phyloP scores from a whole-genome alignment of 2,113 vertebrate genomes.

The Rallus limicola region DNA sequence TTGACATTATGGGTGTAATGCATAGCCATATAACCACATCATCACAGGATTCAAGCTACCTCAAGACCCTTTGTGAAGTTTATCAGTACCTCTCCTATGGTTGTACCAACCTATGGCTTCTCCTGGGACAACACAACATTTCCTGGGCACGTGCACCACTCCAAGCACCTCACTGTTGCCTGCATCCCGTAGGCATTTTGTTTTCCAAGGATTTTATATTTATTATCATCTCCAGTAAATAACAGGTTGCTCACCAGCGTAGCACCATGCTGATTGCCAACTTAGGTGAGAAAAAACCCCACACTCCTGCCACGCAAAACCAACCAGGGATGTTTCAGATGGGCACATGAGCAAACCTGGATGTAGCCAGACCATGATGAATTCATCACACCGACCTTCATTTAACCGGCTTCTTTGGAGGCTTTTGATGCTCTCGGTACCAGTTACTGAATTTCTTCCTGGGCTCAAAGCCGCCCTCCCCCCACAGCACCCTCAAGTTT shows the following conservation, averaged over 20 bases:
- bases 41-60: constrained; percentile 24
- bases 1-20: constrained; percentile 8
- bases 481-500: neutral
- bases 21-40: constrained; percentile 21
- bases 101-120: constrained; percentile 13
- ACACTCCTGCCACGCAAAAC: neutral
- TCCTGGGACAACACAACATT: neutral
- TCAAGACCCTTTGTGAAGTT: constrained; percentile 40
- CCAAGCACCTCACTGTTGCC: neutral
- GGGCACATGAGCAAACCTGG: neutral
- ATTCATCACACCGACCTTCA: neutral
- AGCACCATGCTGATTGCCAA: neutral
- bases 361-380: neutral
- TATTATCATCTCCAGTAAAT: constrained; percentile 13
- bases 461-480: neutral
- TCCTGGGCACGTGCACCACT: neutral
- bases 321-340: neutral
- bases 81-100: constrained; percentile 10
- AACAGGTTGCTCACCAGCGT: constrained; percentile 8
- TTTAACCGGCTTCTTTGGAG: neutral
- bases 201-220: constrained; percentile 26
- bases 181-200: neutral
- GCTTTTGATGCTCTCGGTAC: neutral
- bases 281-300: neutral
- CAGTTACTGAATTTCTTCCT: neutral